Evolutionary conservation across 1,140 invertebrate genomes (phyloP).

Genomic region (Drosophila azteca): DNA sequence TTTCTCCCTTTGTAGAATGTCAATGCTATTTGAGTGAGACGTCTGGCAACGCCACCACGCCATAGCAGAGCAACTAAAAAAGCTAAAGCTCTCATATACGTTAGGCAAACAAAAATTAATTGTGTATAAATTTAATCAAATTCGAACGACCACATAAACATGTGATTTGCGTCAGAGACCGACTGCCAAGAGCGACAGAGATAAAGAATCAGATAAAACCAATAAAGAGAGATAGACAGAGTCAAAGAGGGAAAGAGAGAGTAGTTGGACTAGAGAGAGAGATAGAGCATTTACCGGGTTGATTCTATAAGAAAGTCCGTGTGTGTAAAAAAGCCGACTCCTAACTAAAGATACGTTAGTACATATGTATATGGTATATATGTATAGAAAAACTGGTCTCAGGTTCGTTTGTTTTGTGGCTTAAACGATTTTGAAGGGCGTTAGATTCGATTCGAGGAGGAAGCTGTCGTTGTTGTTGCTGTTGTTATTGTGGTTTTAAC

Average conservation of each 20-base stretch:
- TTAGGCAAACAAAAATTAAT: constrained; percentile 46
- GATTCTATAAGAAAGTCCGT: not conserved
- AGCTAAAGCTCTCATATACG: constrained; percentile 30
- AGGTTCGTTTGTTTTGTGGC: constrained; percentile 33
- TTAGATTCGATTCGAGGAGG: constrained; percentile 70
- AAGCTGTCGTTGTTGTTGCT: constrained; percentile 41
- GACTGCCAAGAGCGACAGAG: constrained; percentile 24
- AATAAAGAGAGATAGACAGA: constrained; percentile 2
- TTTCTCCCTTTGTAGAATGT: constrained; percentile 19
- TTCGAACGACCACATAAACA: constrained; percentile 34
- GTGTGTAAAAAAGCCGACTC: constrained; percentile 35
- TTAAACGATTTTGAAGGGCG: constrained; percentile 52
- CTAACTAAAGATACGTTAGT: constrained; percentile 14
- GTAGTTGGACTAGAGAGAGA: constrained; percentile 10
- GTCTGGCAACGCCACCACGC: constrained; percentile 38
- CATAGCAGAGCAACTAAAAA: too few species aligned
- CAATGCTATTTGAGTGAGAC: constrained; percentile 35
- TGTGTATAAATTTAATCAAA: constrained; percentile 53
- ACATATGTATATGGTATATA: not conserved
- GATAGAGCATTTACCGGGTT: constrained; percentile 33
- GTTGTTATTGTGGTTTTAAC: constrained; percentile 28
- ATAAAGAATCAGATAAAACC: constrained; percentile 8
- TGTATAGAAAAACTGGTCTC: constrained; percentile 38
- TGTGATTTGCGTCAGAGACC: constrained; percentile 48
- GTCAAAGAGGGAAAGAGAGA: constrained; percentile 5